Evolutionary conservation across 92 coral and sea anemone genomes (phyloP), one percentile per base, ranked within the genome.

Genomic region (Phymanthus crucifer): DNA sequence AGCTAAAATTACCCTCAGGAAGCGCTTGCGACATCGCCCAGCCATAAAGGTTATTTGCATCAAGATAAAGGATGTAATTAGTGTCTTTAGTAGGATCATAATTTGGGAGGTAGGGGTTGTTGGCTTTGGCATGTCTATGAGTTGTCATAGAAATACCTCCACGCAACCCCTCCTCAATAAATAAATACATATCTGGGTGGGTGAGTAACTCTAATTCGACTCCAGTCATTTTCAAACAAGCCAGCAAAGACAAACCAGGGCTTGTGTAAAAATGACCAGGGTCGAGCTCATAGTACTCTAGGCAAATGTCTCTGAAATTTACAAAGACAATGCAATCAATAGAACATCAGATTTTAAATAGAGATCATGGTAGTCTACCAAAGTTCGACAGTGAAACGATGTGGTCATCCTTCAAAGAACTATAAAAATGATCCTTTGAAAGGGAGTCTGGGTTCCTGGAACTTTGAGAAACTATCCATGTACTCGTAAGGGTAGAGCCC

Each of bases 201-300:
- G 90, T 83, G 26, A 85, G 32, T 0, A 76, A 57, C 29, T 76
- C 80, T 11, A 87, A 77, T 47, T 73, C 79, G 47, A 87, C 85
- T 12, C 73, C 85, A 43, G 85, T 87, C 88, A 83, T 88, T 67
- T 80, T 74, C 65, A 88, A 54, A 69, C 88, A 80, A 27, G 85
- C 88, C 45, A 46, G 50, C 91, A 88, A 88, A 2, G 88, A 80
- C 40, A 88, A 71, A 14, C 72, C 50, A 48, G 83, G 83, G 19
- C 65, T 37, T n/a, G 80, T 75, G 86, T 57, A 83, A 40, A 65
- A 87, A 38, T 78, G 88, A 32, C 80, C 82, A 27, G 88, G 91
- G 84, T 88, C 88, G n/a, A 88, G 72, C 32, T 72, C 57, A 38
- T 88, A 84, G n/a, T 70, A 80, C 29, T 80, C 80, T 2, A 84